Conservation (phyloP, 2,888 invertebrate species). For the Ceramica pisi region DNA sequence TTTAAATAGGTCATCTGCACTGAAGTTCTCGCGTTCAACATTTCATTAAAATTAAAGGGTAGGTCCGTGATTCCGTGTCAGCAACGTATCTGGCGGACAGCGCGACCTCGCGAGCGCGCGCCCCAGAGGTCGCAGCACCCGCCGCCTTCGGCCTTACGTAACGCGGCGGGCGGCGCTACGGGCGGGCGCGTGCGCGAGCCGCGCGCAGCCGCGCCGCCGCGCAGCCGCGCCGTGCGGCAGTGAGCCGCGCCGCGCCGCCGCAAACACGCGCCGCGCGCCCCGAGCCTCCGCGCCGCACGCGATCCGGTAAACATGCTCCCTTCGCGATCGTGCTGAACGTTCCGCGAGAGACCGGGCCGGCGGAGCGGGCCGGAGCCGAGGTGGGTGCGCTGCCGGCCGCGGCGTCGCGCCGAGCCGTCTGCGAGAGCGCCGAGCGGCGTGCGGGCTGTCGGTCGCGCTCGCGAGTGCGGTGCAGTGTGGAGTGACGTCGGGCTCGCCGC, state of each 20-base stretch:
- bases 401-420: conserved; percentile 60
- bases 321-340: conserved; percentile 21
- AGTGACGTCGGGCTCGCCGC: conserved; percentile 30
- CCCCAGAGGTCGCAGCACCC: conserved; percentile 39
- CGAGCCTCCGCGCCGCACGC: conserved; percentile 14
- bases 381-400: conserved; percentile 50
- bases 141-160: conserved; percentile 37
- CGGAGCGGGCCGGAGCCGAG: conserved; percentile 21
- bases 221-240: conserved; percentile 39
- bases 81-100: not conserved
- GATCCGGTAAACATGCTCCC: conserved; percentile 38
- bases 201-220: conserved; percentile 45
- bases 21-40: not conserved
- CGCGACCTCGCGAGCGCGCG: not conserved
- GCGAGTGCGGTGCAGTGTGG: conserved; percentile 50
- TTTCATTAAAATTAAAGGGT: conserved; percentile 13
- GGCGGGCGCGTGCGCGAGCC: conserved; percentile 52
- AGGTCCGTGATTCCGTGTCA: not conserved
- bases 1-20: conserved; percentile 6
- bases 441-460: conserved; percentile 41
- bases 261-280: conserved; percentile 28
- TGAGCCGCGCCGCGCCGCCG: conserved; percentile 53
- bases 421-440: conserved; percentile 19
- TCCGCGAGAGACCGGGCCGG: conserved; percentile 22
- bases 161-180: not conserved